Percentiles rank a stretch among this genome's conserved stretches.
Evolutionary conservation across 1,140 invertebrate genomes (phyloP).

Genomic region (roundworm (Caenorhabditis elegans)): DNA sequence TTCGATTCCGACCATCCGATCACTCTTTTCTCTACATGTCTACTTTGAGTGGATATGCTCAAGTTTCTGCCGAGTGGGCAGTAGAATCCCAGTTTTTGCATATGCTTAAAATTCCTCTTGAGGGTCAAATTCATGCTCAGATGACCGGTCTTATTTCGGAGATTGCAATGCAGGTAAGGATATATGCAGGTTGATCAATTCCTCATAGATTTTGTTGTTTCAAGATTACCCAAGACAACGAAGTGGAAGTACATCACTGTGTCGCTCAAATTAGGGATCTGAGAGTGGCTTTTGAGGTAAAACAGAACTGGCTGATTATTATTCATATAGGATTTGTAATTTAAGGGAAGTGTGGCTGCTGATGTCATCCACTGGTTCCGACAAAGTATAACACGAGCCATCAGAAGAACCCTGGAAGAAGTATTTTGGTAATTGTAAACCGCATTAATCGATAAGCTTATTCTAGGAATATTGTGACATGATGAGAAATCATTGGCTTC

Average conservation of each 20-base stretch:
- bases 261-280: constrained; percentile 43
- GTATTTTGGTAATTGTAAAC: neutral
- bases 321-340: neutral
- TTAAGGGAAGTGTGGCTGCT: constrained; percentile 44
- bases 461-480: constrained; percentile 50
- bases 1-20: constrained; percentile 42
- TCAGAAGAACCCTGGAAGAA: constrained; percentile 46
- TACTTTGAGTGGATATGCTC: constrained; percentile 40
- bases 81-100: constrained; percentile 36
- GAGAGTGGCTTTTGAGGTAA: constrained; percentile 21
- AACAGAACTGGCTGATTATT: no score
- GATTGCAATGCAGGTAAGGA: constrained; percentile 44
- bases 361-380: constrained; percentile 50
- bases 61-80: constrained; percentile 42
- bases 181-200: neutral
- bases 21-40: constrained; percentile 43
- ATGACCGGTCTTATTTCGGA: constrained; percentile 49
- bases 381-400: constrained; percentile 33
- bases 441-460: neutral
- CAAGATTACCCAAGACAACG: constrained; percentile 41
- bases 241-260: constrained; percentile 45
- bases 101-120: constrained; percentile 38
- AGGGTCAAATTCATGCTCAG: constrained; percentile 42
- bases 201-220: neutral
- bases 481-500: constrained; percentile 46